phyloP scores from a whole-genome alignment of 2,113 vertebrate species.

The Eidolon helvum region DNA sequence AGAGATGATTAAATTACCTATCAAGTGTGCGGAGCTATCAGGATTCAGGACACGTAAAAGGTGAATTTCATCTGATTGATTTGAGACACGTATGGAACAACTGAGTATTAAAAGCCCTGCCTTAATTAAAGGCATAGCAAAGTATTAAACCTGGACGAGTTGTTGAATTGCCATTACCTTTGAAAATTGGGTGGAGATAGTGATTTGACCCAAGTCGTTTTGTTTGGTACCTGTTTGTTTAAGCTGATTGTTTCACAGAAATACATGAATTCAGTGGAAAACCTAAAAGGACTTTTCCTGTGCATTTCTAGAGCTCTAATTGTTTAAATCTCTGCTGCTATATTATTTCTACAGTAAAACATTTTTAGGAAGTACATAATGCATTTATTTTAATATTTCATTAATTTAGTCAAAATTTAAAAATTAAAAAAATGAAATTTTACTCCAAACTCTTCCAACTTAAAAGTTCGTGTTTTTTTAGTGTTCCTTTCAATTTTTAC shows the following conservation, averaged over 20 bases:
- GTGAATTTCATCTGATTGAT: slow-evolving; percentile 89
- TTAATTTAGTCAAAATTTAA: not conserved
- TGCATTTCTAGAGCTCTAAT: not conserved
- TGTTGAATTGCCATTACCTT: not conserved
- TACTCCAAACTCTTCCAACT: not conserved
- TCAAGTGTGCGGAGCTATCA: slow-evolving; percentile 86
- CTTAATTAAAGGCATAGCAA: slow-evolving; percentile 64
- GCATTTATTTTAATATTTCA: not conserved
- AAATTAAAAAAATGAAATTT: not conserved
- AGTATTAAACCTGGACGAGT: not conserved
- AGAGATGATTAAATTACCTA: slow-evolving; percentile 88
- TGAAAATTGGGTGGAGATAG: slow-evolving; percentile 29
- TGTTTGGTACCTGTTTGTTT: slow-evolving; percentile 29
- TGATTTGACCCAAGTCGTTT: slow-evolving; percentile 49
- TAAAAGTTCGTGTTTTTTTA: not conserved
- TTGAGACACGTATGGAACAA: slow-evolving; percentile 80
- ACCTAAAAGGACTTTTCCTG: slow-evolving; percentile 34
- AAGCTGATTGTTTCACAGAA: slow-evolving; percentile 68
- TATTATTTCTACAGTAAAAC: slow-evolving; percentile 11
- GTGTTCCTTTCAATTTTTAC: not conserved
- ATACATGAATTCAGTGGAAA: slow-evolving; percentile 60
- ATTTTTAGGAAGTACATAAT: not conserved
- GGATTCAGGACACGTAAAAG: slow-evolving; percentile 86
- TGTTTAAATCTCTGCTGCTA: slow-evolving; percentile 43
- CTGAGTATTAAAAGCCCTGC: slow-evolving; percentile 57